phyloP scores from a whole-genome alignment of 2,113 vertebrate species.

The Tragelaphus imberbis region DNA sequence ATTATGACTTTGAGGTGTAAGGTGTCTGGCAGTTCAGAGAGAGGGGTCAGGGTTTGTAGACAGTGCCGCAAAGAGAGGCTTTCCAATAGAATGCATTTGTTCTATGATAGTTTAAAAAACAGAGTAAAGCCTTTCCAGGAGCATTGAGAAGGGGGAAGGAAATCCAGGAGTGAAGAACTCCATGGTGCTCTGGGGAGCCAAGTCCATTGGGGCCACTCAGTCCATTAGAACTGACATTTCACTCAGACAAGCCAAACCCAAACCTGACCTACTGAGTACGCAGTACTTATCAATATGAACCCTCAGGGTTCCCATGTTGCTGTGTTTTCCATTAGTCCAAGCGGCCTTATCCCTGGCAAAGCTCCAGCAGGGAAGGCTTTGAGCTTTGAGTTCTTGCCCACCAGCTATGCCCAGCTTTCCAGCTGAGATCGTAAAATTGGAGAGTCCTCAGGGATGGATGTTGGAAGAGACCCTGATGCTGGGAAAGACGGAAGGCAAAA shows the following conservation, averaged over 20 bases:
- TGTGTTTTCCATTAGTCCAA: too few relatives aligned
- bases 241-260: background rate
- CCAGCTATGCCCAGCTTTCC: background rate
- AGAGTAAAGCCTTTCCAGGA: background rate
- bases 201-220: background rate
- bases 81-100: background rate
- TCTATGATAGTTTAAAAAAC: background rate
- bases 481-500: background rate
- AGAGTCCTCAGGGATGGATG: background rate
- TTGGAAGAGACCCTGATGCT: background rate
- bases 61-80: background rate
- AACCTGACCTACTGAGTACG: background rate
- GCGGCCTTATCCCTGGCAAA: background rate
- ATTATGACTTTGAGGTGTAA: background rate
- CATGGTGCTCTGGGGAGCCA: background rate
- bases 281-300: rapidly evolving
- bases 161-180: background rate
- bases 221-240: background rate
- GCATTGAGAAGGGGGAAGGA: rapidly evolving
- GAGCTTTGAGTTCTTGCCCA: background rate
- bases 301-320: rapidly evolving
- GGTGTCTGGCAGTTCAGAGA: too few relatives aligned
- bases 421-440: too few relatives aligned
- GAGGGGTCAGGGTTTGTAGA: rapidly evolving
- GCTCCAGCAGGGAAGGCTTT: conserved; percentile 33